Evolutionary conservation across 2,888 invertebrate species (phyloP).

Genomic region (Chalcis sispes): DNA sequence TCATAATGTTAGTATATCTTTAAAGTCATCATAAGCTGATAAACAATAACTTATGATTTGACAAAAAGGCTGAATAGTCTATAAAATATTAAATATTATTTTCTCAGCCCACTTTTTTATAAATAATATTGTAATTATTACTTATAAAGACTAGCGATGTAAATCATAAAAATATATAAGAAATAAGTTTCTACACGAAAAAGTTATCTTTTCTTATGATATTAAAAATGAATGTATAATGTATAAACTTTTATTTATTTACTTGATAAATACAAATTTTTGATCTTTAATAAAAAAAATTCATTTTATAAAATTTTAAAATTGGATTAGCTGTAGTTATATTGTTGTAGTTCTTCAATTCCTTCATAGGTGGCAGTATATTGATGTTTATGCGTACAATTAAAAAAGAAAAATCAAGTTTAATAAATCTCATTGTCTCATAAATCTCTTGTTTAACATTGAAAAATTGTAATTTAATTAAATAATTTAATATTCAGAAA

Average conservation of each 20-base stretch:
- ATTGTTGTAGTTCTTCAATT: too few species aligned
- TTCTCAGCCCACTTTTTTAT: slow-evolving; percentile 16
- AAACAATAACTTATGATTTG: background rate
- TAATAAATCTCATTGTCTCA: too few species aligned
- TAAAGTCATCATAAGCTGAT: slow-evolving; percentile 25
- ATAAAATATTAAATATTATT: slow-evolving; percentile 29
- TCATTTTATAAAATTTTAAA: too few species aligned
- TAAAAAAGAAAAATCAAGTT: too few species aligned
- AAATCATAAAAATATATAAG: slow-evolving; percentile 24
- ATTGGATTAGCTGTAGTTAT: too few species aligned
- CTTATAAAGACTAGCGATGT: slow-evolving; percentile 23
- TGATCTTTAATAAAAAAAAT: background rate
- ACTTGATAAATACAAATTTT: slow-evolving; percentile 19
- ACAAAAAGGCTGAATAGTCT: slow-evolving; percentile 37
- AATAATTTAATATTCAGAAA: too few species aligned
- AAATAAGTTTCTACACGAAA: slow-evolving; percentile 27
- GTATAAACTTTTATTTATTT: slow-evolving; percentile 39
- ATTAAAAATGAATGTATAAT: slow-evolving; percentile 25
- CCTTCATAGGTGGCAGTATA: too few species aligned
- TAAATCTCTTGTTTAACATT: too few species aligned
- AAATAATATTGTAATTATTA: slow-evolving; percentile 30
- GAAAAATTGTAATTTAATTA: too few species aligned
- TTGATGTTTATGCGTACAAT: too few species aligned
- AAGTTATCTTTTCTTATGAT: slow-evolving; percentile 10
- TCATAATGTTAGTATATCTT: slow-evolving; percentile 9